phyloP scores from a whole-genome alignment of 1,140 invertebrate species.

The Cydia amplana region DNA sequence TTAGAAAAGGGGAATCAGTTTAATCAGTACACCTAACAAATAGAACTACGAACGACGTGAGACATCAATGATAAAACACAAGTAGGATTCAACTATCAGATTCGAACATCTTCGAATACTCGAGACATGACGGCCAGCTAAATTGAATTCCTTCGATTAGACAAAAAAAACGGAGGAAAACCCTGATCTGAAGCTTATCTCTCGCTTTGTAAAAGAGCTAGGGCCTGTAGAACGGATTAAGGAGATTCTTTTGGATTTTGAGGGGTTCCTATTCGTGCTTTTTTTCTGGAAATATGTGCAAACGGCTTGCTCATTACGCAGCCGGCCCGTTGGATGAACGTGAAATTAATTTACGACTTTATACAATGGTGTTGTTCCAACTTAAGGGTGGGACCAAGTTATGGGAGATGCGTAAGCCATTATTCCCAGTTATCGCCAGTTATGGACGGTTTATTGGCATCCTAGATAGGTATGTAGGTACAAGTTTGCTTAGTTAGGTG shows the following conservation, averaged over 20 bases:
- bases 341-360: slow-evolving; percentile 60
- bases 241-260: slow-evolving; percentile 45
- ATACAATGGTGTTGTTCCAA: slow-evolving; percentile 45
- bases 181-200: slow-evolving; percentile 45
- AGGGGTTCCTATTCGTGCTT: slow-evolving; percentile 41
- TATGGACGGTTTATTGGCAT: too few relatives aligned
- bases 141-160: slow-evolving; percentile 19
- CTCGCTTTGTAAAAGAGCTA: slow-evolving; percentile 51
- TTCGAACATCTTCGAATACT: slow-evolving; percentile 35
- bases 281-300: slow-evolving; percentile 48
- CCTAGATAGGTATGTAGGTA: too few relatives aligned
- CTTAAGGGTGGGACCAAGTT: slow-evolving; percentile 23
- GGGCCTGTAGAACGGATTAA: slow-evolving; percentile 51
- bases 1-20: neutral
- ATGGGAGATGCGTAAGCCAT: neutral
- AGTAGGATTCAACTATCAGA: neutral
- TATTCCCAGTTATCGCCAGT: too few relatives aligned
- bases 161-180: slow-evolving; percentile 31
- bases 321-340: slow-evolving; percentile 37
- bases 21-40: neutral
- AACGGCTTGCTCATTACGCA: slow-evolving; percentile 47
- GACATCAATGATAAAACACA: neutral
- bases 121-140: slow-evolving; percentile 34
- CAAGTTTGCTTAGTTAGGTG: too few relatives aligned
- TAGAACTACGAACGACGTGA: neutral